Evolutionary conservation across 2,113 vertebrate genomes (phyloP).

Genomic region (Diadophis punctatus): DNA sequence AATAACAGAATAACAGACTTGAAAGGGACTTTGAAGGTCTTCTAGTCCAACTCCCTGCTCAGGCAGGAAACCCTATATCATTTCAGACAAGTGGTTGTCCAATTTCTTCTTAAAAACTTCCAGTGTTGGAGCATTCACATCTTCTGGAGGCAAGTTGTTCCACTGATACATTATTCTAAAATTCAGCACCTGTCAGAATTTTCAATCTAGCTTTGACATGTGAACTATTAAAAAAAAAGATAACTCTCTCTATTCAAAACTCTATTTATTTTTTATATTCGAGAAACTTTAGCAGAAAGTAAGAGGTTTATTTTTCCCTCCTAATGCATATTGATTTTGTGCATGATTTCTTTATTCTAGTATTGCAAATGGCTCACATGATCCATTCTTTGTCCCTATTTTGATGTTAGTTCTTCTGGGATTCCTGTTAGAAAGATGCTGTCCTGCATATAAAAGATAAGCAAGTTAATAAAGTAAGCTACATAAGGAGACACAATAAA

Average conservation of each 20-base stretch:
- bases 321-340: constrained; percentile 35
- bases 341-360: constrained; percentile 9
- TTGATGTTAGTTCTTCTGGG: constrained; percentile 32
- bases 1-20: too few relatives aligned
- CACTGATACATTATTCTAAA: too few relatives aligned
- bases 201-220: neutral
- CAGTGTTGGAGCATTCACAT: too few relatives aligned
- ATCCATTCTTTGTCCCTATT: neutral
- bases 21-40: too few relatives aligned
- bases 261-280: constrained; percentile 11
- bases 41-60: too few relatives aligned
- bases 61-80: too few relatives aligned
- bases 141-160: too few relatives aligned
- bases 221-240: neutral
- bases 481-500: constrained; percentile 56
- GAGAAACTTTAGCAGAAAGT: neutral
- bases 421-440: constrained; percentile 22
- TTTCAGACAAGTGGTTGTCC: too few relatives aligned
- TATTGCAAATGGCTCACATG: constrained; percentile 27
- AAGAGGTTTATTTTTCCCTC: constrained; percentile 28
- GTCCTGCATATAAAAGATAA: constrained; percentile 49
- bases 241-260: neutral
- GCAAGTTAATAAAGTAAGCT: constrained; percentile 58
- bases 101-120: too few relatives aligned
- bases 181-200: too few relatives aligned